phyloP scores from a whole-genome alignment of 2,888 invertebrate species.

The Hyles lineata region DNA sequence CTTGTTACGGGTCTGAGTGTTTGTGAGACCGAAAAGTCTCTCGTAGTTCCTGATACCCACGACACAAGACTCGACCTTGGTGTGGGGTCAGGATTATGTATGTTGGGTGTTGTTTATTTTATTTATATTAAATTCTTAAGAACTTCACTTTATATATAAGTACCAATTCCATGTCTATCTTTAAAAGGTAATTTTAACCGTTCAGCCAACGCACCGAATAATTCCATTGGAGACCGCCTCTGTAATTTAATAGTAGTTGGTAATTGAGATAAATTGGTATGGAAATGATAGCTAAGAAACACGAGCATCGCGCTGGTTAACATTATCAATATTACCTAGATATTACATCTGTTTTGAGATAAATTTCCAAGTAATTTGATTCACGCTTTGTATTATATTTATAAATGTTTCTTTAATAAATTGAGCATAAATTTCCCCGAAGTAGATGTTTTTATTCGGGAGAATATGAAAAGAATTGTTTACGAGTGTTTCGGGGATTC shows the following conservation, averaged over 20 bases:
- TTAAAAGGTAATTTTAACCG: not conserved
- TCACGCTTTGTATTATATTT: not conserved
- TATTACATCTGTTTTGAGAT: slow-evolving; percentile 1
- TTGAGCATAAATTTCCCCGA: no score
- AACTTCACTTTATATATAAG: not conserved
- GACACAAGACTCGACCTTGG: no score
- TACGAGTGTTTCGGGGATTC: no score
- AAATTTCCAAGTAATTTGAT: not conserved
- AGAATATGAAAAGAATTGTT: no score
- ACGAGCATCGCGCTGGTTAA: not conserved
- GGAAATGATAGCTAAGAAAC: slow-evolving; percentile 16
- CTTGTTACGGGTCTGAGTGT: no score
- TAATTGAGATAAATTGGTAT: slow-evolving; percentile 28
- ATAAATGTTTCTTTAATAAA: no score
- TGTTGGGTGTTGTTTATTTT: no score
- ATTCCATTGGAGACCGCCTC: not conserved
- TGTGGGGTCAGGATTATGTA: no score
- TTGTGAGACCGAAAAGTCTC: no score
- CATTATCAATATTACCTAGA: slow-evolving; percentile 17
- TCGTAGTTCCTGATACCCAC: no score
- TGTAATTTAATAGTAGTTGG: slow-evolving; percentile 27
- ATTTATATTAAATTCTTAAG: no score
- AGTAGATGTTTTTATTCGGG: no score
- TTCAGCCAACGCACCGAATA: not conserved
- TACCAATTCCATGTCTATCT: not conserved